Evolutionary conservation across 2,113 vertebrate species (phyloP), one percentile per base, ranked within the genome.

Genomic region (Chaenocephalus aceratus): DNA sequence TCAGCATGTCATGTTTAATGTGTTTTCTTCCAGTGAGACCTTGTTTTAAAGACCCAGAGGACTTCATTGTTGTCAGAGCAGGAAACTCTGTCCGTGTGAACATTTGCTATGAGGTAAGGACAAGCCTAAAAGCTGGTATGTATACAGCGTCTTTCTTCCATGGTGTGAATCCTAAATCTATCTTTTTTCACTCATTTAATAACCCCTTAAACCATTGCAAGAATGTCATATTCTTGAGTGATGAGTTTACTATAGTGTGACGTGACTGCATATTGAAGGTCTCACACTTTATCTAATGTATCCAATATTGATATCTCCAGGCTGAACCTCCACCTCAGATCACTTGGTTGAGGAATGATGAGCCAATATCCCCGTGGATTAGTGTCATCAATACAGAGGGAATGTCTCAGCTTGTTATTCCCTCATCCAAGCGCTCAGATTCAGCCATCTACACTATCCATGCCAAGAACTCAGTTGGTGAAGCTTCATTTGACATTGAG

Each of bases 291-390:
- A 51, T 58, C 21, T 73, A 12, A 70, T 72, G 61, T 44, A 74
- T 67, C 9, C n/a, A 9, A 66, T 56, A 67, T 62, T 14, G 6
- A 68, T 84, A 56, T 82, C 57, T 80, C 16, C 79, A 98, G 97
- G 96, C 90, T 0, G 92, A 94, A 70, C 96, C 96, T 44, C 80
- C 85, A 56, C 95, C 95, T 0, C 87, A 93, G 41, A 95, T 97
- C 87, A 95, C 85, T 59, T 98, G 97, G 97, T 51, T 96, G 3
- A 98, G 96, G 86, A 95, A 98, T 1, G 94, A 95, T 26, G 90
- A 94, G 71, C 90, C 95, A 13, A 72, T 97, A 69, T 76, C 96
- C 54, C 80, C 78, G 3, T 92, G 89, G 79, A 94, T 94, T 16
- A 89, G 90, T 1, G 36, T 93, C 6, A 92, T 89, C 52, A 95